Conservation (phyloP, 2,888 invertebrate genomes). For the Agrochola lychnidis region DNA sequence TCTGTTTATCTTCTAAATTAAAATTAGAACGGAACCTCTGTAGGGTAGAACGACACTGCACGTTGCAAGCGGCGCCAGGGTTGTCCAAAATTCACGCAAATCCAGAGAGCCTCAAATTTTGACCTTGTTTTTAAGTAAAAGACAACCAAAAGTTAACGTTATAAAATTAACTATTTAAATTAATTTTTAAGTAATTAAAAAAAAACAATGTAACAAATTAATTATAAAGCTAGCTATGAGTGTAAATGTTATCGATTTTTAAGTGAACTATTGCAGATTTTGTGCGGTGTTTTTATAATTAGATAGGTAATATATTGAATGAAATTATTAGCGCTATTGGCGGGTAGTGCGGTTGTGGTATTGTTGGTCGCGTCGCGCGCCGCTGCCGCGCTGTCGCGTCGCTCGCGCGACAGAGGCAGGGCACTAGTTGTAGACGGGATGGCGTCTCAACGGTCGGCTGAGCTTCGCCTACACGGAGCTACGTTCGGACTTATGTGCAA, state of each 20-base stretch:
- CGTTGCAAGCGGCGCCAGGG: slow-evolving; percentile 78
- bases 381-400: slow-evolving; percentile 13
- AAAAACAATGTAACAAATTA: slow-evolving; percentile 90
- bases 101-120: slow-evolving; percentile 86
- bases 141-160: slow-evolving; percentile 91
- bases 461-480: slow-evolving; percentile 81
- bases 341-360: slow-evolving; percentile 82
- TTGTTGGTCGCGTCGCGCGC: slow-evolving; percentile 56
- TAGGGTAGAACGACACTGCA: slow-evolving; percentile 68
- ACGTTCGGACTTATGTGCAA: slow-evolving; percentile 90
- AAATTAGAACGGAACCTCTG: slow-evolving; percentile 35
- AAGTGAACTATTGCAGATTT: slow-evolving; percentile 90
- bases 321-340: slow-evolving; percentile 89
- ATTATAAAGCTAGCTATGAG: slow-evolving; percentile 90
- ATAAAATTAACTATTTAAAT: slow-evolving; percentile 89
- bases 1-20: slow-evolving; percentile 44
- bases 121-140: slow-evolving; percentile 88
- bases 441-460: slow-evolving; percentile 69
- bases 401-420: slow-evolving; percentile 58
- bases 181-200: slow-evolving; percentile 87
- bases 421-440: slow-evolving; percentile 72
- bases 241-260: slow-evolving; percentile 90
- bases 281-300: slow-evolving; percentile 91
- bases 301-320: slow-evolving; percentile 91
- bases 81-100: slow-evolving; percentile 85